phyloP scores from a whole-genome alignment of 1,140 invertebrate species.

The Cryptotermes secundus region DNA sequence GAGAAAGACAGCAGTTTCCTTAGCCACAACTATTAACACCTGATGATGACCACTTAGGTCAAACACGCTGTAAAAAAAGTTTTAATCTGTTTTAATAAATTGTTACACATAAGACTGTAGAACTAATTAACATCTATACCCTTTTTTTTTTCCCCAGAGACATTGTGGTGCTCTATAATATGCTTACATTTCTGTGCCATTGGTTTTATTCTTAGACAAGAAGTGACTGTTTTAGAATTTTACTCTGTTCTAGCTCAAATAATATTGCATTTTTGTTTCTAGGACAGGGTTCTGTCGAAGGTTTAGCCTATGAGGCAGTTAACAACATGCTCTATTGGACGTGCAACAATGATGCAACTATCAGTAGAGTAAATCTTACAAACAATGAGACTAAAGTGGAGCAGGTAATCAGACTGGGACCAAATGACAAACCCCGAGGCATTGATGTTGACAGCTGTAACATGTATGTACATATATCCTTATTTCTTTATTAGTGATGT shows the following conservation, averaged over 20 bases:
- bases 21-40: no score
- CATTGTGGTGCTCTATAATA: no score
- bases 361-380: constrained; percentile 61
- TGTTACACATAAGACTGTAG: no score
- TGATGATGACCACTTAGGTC: no score
- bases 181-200: no score
- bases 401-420: constrained; percentile 64
- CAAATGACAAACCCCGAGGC: constrained; percentile 76
- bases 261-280: constrained; percentile 32
- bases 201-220: no score
- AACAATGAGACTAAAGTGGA: constrained; percentile 50
- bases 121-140: no score
- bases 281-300: constrained; percentile 79
- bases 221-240: background rate
- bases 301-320: constrained; percentile 70
- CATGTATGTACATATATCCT: constrained; percentile 50
- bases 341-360: constrained; percentile 75
- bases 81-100: no score
- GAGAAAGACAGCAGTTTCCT: no score
- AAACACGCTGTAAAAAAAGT: no score
- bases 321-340: constrained; percentile 79
- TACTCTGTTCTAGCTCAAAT: background rate
- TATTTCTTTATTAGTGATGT: no score
- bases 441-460: constrained; percentile 80
- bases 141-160: no score